Percentiles rank a stretch among this genome's conserved stretches.
phyloP scores from a whole-genome alignment of 1,140 invertebrate species.

The Pristionchus pacificus region DNA sequence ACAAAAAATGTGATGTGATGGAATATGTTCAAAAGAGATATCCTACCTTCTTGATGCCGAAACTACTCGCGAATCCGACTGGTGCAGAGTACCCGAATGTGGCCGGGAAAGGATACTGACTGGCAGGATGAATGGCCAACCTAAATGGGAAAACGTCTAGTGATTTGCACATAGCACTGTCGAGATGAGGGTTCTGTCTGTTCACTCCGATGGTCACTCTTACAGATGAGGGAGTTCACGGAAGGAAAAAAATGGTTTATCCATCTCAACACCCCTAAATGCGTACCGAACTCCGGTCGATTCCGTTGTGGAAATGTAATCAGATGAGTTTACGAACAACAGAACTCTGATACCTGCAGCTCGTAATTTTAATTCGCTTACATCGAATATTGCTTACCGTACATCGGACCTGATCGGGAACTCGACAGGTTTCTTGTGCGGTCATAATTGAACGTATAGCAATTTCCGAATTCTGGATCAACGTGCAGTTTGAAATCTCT shows the following conservation, averaged over 20 bases:
- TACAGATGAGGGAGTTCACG: no score
- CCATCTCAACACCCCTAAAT: no score
- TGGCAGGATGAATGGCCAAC: slow-evolving; percentile 12
- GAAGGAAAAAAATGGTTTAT: no score
- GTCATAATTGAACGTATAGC: slow-evolving; percentile 49
- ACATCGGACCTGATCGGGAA: slow-evolving; percentile 48
- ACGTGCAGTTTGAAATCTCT: slow-evolving; percentile 46
- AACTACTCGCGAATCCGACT: slow-evolving; percentile 42
- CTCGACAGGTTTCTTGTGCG: slow-evolving; percentile 20
- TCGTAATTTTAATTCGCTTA: no score
- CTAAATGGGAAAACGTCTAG: no score
- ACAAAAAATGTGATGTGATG: no score
- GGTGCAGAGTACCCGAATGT: slow-evolving; percentile 45
- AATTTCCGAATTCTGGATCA: slow-evolving; percentile 53
- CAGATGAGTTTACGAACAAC: slow-evolving; percentile 47
- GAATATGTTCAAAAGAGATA: no score
- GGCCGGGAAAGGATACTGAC: slow-evolving; percentile 29
- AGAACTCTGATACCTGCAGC: slow-evolving; percentile 47
- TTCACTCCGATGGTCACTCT: slow-evolving; percentile 36
- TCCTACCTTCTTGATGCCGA: no score
- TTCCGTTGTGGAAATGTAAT: slow-evolving; percentile 53
- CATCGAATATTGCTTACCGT: slow-evolving; percentile 40
- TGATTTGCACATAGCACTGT: no score
- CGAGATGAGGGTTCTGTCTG: slow-evolving; percentile 12
- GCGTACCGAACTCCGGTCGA: slow-evolving; percentile 48